Base-by-base conservation (phyloP, 2,888 invertebrate genomes). In the Patella depressa region DNA sequence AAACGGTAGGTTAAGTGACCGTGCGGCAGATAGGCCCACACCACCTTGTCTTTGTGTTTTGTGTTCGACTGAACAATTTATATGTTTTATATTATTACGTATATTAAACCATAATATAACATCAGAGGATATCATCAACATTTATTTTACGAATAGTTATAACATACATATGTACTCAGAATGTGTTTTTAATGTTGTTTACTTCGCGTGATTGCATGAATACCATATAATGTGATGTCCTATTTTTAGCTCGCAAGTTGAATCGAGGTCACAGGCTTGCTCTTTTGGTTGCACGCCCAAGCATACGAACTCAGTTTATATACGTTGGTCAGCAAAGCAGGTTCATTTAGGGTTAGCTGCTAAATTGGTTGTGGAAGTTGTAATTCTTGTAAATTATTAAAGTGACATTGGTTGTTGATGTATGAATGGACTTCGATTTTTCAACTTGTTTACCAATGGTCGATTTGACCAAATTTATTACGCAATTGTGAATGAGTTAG, bases 271-370 rank as follows among this genome's bases (percentile, higher is more conserved):
- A 65, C 65, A 65, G 14, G 19, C 65, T 65, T 65, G 65, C 65
- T 65, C 65, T 65, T 65, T 65, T 65, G 24, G 19, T 65, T 65
- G 65, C 65, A 65, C 65, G 65, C 65, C 65, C 65, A 65, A 65
- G 65, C 65, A 65, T 65, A 24, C 19, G 65, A 65, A 65, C 65
- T 65, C 65, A 65, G 19, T 65, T 65, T 24, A 19, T 65, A 65
- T 65, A 45, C 45, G 45, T 45, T 45, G 45, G 45, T 45, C 45
- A 45, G 45, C 45, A 45, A 45, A 45, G 45, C 45, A 45, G 45
- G 45, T 45, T 45, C 45, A 45, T 9, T 45, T 45, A 45, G 45
- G 45, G 45, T 45, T 45, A 45, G 45, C 45, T 45, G 45, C 9
- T 45, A 45, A 45, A 7, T 45, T 45, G 45, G 45, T 45, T 45